Percentiles rank a stretch among this genome's conserved stretches.
Conservation (phyloP, 1,140 invertebrate species). For the Drosophila lini region DNA sequence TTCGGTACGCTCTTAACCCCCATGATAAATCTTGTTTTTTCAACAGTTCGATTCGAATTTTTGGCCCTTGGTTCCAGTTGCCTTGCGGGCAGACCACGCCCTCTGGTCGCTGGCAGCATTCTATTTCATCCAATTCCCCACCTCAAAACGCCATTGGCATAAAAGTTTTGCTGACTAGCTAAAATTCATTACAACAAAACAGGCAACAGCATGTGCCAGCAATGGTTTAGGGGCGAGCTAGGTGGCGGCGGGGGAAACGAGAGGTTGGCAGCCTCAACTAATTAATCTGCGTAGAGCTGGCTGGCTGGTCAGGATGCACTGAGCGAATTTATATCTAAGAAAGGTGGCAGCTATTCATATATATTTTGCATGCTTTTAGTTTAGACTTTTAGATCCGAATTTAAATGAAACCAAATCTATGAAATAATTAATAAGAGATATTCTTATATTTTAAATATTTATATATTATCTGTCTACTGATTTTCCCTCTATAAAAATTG, state of each 20-base stretch:
- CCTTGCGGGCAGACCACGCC: constrained; percentile 18
- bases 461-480: too few relatives aligned
- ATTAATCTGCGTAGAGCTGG: constrained; percentile 76
- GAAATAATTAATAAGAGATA: not conserved
- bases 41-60: constrained; percentile 74
- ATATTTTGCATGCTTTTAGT: not conserved
- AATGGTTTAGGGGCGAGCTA: constrained; percentile 28
- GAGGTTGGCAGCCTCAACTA: constrained; percentile 76
- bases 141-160: constrained; percentile 70
- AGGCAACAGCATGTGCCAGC: constrained; percentile 73
- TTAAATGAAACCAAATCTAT: not conserved
- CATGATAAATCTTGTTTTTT: constrained; percentile 77
- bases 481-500: too few relatives aligned
- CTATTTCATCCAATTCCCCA: constrained; percentile 54
- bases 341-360: not conserved
- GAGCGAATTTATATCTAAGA: not conserved
- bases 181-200: constrained; percentile 82
- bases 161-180: constrained; percentile 83
- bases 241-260: not conserved
- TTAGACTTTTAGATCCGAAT: too few relatives aligned
- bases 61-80: constrained; percentile 23
- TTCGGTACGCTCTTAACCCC: constrained; percentile 38
- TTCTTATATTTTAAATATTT: not conserved
- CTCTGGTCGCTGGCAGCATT: constrained; percentile 24
- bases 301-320: constrained; percentile 34